Base-by-base conservation (phyloP, 2,113 vertebrate species). In the Choloepus hoffmanni region DNA sequence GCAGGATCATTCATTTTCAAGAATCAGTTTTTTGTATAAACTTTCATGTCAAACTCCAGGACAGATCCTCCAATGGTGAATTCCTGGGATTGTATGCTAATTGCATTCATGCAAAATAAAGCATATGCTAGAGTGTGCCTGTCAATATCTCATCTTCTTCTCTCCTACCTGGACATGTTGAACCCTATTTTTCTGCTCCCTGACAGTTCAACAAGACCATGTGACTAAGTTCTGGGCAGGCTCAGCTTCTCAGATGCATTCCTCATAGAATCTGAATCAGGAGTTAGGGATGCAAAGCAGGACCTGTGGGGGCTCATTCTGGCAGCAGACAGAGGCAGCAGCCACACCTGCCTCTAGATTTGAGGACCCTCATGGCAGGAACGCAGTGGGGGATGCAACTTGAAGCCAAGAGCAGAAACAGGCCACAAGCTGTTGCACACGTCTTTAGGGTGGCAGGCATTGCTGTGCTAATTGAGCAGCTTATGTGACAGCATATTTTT, bases 391-490 rank as follows among this genome's bases (percentile, higher is more conserved):
- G 23, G 13, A 12, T 5, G 50, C 33, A 4, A 13, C 12, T 10
- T 9, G 3, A 43, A 43, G n/a, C 67, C 1, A 26, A 15, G 7
- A 53, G 15, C 0, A 11, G 3, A 45, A 33, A 1, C 67, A 43
- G 12, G 4, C 36, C 4, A 50, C 5, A 2, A 10, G 55, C 0
- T 0, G 53, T 24, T 11, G 7, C 6, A 1, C 14, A 8, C 4
- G 24, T 48, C 48, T 55, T 36, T 28, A 53, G 70, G 50, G 5
- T 16, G 13, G 26, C 3, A 10, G 36, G 21, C 16, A 19, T 4
- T 6, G 3, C 0, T 18, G 7, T 70, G 4, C 50, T 65, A 15
- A 4, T 0, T 0, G 2, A 4, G 18, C 15, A 45, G 0, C 40
- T 63, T 19, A 5, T 5, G 40, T 9, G 19, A 2, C 9, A 4